Percentiles rank a stretch among this genome's conserved stretches.
phyloP scores from a whole-genome alignment of 1,140 invertebrate species.

The Leptinotarsa lineolata region DNA sequence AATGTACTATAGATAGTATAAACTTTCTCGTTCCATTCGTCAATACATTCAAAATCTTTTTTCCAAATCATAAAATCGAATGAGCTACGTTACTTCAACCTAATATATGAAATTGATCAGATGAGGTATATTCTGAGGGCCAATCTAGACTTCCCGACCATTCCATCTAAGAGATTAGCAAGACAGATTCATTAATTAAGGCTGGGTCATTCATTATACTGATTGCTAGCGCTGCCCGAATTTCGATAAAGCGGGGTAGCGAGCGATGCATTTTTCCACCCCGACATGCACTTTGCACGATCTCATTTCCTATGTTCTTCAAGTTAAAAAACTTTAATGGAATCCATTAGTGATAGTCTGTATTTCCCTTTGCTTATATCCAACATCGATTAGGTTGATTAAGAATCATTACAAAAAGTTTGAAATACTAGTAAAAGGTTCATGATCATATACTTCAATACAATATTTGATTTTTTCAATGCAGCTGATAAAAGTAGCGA shows the following conservation, averaged over 20 bases:
- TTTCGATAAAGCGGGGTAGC: conserved; percentile 38
- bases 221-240: conserved; percentile 50
- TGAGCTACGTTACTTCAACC: conserved; percentile 20
- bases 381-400: background rate
- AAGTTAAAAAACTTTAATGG: conserved; percentile 18
- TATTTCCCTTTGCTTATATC: background rate
- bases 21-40: background rate
- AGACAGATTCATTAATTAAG: conserved; percentile 58
- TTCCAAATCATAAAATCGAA: conserved; percentile 29
- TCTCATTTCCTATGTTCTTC: conserved; percentile 24
- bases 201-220: conserved; percentile 56
- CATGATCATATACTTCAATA: background rate
- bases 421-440: background rate
- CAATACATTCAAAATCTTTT: background rate
- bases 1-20: background rate
- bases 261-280: conserved; percentile 21
- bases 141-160: conserved; percentile 47
- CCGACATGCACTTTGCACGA: conserved; percentile 16
- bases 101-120: conserved; percentile 56
- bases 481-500: no score
- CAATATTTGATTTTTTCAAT: no score
- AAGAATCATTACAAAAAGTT: background rate
- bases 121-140: conserved; percentile 50
- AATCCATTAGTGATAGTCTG: conserved; percentile 13
- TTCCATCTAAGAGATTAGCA: conserved; percentile 57